Evolutionary conservation across 2,797 vertebrate species (phyloP), one percentile per base, ranked within the genome.

Genomic region (Acanthurus tractus): DNA sequence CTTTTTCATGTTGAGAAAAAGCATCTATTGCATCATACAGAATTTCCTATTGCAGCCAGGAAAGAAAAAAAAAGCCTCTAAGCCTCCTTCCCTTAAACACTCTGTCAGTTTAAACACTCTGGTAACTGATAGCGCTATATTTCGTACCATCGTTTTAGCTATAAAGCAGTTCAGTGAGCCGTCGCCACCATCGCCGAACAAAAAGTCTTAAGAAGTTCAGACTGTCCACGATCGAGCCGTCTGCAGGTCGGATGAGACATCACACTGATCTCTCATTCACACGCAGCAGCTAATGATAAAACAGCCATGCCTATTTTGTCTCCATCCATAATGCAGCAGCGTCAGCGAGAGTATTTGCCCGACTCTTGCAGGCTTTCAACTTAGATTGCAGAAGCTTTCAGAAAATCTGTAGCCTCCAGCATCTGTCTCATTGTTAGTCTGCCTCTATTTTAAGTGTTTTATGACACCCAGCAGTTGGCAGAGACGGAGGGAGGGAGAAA

Each of bases 341-440:
- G 44, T 85, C 71, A 73, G 76, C 57, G 3, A 1, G 29, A 66
- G 65, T 70, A 79, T 91, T 88, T 86, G 76, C 71, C 67, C 40
- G 63, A 86, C 70, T 84, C 83, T 87, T 83, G 71, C 83, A 69
- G 77, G 63, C 76, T 83, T 91, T 90, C 78, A 87, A 75, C 76
- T 86, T 38, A 59, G 65, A 88, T 86, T 81, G 81, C 85, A 75
- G 76, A 73, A 85, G 81, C 70, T 78, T 83, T 88, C 76, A 72
- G 59, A 61, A 70, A 87, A 82, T 79, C 69, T 79, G 73, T 76
- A 85, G 79, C 85, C 84, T 69, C 40, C 20, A 78, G 88, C 86
- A 79, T 86, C 80, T 86, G 82, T 82, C 77, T 89, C 81, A 83
- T 88, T 89, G 82, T 89, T 81, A 78, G 85, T 76, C 78, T 71